Evolutionary conservation across 2,797 vertebrate genomes (phyloP).

Genomic region (Hybognathus amarus): DNA sequence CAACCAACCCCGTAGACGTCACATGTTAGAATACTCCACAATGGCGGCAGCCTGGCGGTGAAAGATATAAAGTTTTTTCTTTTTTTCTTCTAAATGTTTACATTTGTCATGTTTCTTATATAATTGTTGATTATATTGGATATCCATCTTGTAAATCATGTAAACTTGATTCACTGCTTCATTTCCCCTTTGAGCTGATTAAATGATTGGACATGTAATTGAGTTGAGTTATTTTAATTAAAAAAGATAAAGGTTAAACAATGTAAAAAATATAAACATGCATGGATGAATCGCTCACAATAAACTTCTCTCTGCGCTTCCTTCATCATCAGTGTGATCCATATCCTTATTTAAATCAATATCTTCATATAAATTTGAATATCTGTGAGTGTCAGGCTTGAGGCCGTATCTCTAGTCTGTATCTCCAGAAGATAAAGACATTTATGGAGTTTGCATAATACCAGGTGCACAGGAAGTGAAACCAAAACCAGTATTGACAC

Average conservation of each 20-base stretch:
- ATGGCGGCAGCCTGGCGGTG: no score
- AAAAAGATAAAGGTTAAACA: neutral
- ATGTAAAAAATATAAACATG: neutral
- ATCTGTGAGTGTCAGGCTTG: neutral
- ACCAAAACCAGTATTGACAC: constrained; percentile 33
- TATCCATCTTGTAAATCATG: no score
- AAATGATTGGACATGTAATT: neutral
- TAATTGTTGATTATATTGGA: no score
- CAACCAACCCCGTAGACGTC: no score
- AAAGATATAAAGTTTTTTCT: no score
- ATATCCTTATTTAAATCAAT: neutral
- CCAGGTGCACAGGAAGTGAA: neutral
- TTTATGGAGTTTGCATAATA: constrained; percentile 8
- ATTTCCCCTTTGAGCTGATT: no score
- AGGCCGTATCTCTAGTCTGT: neutral
- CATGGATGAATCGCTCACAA: neutral
- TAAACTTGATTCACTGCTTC: no score
- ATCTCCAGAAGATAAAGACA: constrained; percentile 16
- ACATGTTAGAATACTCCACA: no score
- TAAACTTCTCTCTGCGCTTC: neutral
- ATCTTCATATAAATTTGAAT: neutral
- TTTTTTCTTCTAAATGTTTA: no score
- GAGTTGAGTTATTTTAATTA: neutral
- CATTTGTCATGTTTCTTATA: no score
- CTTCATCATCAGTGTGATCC: neutral